Evolutionary conservation across 1,140 invertebrate species (phyloP).

Genomic region (Diorhabda sublineata): DNA sequence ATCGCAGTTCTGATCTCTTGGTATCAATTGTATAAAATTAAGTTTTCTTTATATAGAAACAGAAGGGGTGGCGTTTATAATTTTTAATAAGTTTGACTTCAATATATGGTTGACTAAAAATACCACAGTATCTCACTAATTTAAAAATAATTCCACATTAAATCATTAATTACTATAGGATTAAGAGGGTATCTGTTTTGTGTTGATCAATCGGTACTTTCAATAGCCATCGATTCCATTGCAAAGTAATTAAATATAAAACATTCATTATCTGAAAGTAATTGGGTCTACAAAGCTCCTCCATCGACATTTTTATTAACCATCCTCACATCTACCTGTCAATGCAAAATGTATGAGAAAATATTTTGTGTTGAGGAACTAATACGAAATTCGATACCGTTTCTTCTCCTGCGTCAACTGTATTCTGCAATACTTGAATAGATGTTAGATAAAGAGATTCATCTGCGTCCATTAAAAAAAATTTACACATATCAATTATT

Average conservation of each 20-base stretch:
- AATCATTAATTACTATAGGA: background rate
- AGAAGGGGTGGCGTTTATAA: background rate
- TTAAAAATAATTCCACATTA: background rate
- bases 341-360: constrained; percentile 1
- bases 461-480: too few species aligned
- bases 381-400: too few species aligned
- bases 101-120: background rate
- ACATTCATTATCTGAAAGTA: constrained; percentile 1
- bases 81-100: background rate
- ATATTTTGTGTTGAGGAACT: background rate
- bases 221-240: background rate
- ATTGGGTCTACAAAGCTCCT: background rate
- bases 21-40: too few species aligned
- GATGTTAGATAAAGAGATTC: too few species aligned
- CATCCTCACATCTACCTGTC: constrained; percentile 1
- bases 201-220: background rate
- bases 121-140: background rate
- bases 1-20: too few species aligned
- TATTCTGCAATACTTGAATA: too few species aligned
- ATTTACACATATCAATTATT: too few species aligned
- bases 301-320: background rate
- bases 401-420: too few species aligned
- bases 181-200: background rate
- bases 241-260: background rate
- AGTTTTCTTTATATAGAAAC: too few species aligned